phyloP scores from a whole-genome alignment of 2,113 vertebrate species.

The Mesembrinibis cayennensis region DNA sequence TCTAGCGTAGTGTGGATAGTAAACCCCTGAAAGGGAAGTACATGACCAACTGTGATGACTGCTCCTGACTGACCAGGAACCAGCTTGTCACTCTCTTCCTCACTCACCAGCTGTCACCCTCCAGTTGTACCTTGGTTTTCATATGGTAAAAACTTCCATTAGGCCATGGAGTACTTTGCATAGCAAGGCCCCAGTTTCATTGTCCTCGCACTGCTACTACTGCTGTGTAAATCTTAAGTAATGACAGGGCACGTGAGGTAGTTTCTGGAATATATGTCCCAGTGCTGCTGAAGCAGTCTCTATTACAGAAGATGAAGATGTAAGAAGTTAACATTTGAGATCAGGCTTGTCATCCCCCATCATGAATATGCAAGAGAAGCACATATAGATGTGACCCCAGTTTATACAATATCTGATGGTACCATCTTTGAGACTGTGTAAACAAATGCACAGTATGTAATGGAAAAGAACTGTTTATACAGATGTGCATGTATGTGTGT shows the following conservation, averaged over 20 bases:
- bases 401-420: background rate
- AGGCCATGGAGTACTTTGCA: accelerated
- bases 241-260: background rate
- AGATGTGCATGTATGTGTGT: background rate
- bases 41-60: too few species aligned
- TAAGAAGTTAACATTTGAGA: background rate
- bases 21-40: background rate
- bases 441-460: background rate
- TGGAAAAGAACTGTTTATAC: background rate
- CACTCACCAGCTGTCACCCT: background rate
- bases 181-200: background rate
- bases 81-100: background rate
- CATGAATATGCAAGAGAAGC: background rate
- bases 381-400: background rate
- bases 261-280: background rate
- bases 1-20: accelerated
- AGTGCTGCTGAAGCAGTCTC: background rate
- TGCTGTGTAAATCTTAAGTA: background rate
- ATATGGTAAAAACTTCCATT: background rate
- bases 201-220: background rate
- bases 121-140: background rate
- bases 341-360: background rate
- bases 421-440: background rate
- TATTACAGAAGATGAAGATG: background rate
- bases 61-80: background rate